A percentile compares a stretch with the other conserved stretches of the same genome.
phyloP scores from a whole-genome alignment of 2,113 vertebrate genomes.

The Psettodes erumei region DNA sequence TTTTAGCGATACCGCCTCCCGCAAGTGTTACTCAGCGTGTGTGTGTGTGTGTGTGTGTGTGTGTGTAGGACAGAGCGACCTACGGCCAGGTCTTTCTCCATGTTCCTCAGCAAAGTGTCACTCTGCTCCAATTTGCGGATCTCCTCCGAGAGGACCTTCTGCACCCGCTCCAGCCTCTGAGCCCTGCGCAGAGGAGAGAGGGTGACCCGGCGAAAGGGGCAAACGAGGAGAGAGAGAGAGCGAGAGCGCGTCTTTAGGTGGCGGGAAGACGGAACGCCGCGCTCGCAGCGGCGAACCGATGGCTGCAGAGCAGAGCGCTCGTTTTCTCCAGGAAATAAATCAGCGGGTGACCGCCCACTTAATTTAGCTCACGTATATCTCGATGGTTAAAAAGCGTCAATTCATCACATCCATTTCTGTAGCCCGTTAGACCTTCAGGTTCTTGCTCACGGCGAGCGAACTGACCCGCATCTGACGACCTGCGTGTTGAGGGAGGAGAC shows the following conservation, averaged over 20 bases:
- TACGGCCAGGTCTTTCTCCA: constrained; percentile 92
- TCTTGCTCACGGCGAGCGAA: too few relatives aligned
- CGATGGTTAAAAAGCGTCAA: background rate
- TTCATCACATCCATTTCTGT: too few relatives aligned
- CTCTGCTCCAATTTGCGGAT: constrained; percentile 89
- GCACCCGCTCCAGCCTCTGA: constrained; percentile 84
- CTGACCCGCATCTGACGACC: constrained; percentile 87
- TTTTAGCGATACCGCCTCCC: background rate
- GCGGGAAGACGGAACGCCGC: background rate
- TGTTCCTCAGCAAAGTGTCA: constrained; percentile 83
- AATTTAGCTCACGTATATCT: background rate
- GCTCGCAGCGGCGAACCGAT: too few relatives aligned
- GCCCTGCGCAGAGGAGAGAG: constrained; percentile 80
- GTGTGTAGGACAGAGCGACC: background rate
- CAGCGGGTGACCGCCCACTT: background rate
- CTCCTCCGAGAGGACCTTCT: constrained; percentile 83
- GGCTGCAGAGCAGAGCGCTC: too few relatives aligned
- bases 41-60: background rate
- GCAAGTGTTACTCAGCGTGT: background rate
- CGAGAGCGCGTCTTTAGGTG: background rate
- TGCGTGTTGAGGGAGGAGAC: constrained; percentile 82
- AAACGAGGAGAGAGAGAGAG: background rate
- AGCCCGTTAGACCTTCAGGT: too few relatives aligned
- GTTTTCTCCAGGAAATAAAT: background rate
- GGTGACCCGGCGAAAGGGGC: too few relatives aligned